Evolutionary conservation across 2,113 vertebrate genomes (phyloP), one percentile per base, ranked within the genome.

Genomic region (Malaclemys terrapin): DNA sequence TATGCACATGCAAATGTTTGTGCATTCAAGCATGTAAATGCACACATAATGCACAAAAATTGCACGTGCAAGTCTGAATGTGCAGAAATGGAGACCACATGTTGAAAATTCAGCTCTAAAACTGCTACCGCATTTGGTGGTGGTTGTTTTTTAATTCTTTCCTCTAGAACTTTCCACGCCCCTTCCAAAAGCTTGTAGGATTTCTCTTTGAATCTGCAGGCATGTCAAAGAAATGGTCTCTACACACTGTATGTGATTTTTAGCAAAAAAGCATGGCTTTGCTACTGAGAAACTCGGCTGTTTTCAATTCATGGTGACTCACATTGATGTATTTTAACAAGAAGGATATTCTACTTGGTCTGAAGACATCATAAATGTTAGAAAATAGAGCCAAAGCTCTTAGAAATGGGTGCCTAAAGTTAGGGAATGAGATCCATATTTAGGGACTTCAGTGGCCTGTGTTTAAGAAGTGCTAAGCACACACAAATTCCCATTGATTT

Each of bases 301-400:
- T 78, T 78, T 78, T 78, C 42, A 78, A 6, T 78, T 78, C 25
- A 13, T 47, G 38, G 11, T 78, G 22, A 47, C 72, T 76, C 22
- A 25, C 14, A 25, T 25, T 78, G 42, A 78, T 78, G 24, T 78
- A 45, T 78, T 78, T 47, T 47, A 47, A 78, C 42, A 78, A 47
- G 65, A n/a, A 19, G 42, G 11, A 47, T 78, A 45, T 75, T 75
- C 20, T 75, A 47, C 38, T 27, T 78, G 22, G 13, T 47, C 24
- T 47, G 75, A 47, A 14, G 13, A 78, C 11, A 7, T 78, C 10
- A 10, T 57, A 20, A 35, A 45, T 22, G 24, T 79, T 87, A 80
- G 62, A 89, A 91, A 88, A 93, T n/a, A 25, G 88, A 57, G 54
- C 7, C 85, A 93, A 45, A 38, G 17, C 49, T 96, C 97, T 78